These are phyloP conservation scores for Dromaius novaehollandiae DNA, from an alignment of 2,113 vertebrate genomes.

Conservation along the genomic window DNA sequence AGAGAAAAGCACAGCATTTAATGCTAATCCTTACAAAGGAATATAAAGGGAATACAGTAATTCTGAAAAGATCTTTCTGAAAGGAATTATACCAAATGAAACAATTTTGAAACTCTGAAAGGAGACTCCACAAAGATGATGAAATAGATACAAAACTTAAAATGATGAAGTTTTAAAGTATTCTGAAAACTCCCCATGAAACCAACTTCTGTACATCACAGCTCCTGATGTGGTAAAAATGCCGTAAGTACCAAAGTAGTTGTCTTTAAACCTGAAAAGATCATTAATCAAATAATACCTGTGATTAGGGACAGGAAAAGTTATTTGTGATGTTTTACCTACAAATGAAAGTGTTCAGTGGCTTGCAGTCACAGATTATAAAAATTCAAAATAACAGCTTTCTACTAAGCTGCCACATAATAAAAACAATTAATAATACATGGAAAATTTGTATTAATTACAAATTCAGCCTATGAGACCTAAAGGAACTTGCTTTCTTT, in stretches of 20 bases:
- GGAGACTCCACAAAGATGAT: background rate
- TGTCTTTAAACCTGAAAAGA: background rate
- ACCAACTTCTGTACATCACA: background rate
- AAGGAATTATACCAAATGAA: background rate
- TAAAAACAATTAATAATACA: background rate
- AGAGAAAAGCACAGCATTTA: constrained; percentile 14
- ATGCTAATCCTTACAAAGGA: background rate
- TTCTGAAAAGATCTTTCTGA: background rate
- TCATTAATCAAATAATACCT: background rate
- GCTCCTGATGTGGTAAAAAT: background rate
- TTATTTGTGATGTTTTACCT: background rate
- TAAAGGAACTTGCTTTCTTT: background rate
- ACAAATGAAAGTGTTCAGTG: background rate
- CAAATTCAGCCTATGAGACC: background rate
- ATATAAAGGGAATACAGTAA: background rate
- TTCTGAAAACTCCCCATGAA: background rate
- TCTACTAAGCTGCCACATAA: background rate
- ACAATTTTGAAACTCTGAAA: background rate
- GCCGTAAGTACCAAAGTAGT: background rate
- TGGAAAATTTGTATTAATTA: background rate
- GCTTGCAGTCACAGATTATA: background rate
- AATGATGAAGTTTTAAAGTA: background rate
- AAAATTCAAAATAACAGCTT: background rate
- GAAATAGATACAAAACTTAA: background rate
- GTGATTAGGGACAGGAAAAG: background rate